Conservation (phyloP, 2,888 invertebrate genomes). For the Ectobius pallidus region DNA sequence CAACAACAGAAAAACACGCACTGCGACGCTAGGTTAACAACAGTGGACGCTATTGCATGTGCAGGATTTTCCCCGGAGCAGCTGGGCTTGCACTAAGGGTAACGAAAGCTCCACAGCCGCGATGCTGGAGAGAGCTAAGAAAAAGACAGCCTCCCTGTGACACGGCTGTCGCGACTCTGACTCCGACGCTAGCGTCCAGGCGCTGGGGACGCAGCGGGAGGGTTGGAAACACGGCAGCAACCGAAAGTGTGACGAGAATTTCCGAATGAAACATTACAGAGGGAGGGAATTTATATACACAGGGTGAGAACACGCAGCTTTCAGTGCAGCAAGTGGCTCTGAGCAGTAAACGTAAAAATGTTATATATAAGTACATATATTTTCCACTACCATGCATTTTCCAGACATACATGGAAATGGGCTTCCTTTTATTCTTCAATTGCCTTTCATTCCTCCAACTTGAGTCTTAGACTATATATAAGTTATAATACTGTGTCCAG, state of each 20-base stretch:
- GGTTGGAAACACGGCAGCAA: background rate
- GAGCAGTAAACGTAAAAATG: background rate
- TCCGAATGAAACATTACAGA: background rate
- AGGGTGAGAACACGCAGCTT: conserved; percentile 6
- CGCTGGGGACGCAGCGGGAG: conserved; percentile 1
- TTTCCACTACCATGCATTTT: no score
- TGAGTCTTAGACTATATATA: no score
- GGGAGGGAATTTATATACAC: conserved; percentile 15
- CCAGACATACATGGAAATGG: no score
- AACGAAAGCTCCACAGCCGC: background rate
- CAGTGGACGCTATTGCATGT: background rate
- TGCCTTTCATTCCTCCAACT: no score
- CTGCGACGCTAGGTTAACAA: background rate
- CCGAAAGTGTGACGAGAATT: conserved; percentile 7
- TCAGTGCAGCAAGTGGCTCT: conserved; percentile 16
- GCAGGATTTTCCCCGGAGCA: background rate
- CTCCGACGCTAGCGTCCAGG: conserved; percentile 10
- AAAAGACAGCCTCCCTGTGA: conserved; percentile 26
- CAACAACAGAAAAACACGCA: background rate
- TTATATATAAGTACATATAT: no score
- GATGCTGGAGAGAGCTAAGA: background rate
- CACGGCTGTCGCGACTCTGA: conserved; percentile 42
- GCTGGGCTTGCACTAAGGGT: background rate
- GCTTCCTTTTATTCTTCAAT: no score
- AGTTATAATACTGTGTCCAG: no score